Evolutionary conservation across 2,888 invertebrate genomes (phyloP).

Genomic region (Mythimna pallens): DNA sequence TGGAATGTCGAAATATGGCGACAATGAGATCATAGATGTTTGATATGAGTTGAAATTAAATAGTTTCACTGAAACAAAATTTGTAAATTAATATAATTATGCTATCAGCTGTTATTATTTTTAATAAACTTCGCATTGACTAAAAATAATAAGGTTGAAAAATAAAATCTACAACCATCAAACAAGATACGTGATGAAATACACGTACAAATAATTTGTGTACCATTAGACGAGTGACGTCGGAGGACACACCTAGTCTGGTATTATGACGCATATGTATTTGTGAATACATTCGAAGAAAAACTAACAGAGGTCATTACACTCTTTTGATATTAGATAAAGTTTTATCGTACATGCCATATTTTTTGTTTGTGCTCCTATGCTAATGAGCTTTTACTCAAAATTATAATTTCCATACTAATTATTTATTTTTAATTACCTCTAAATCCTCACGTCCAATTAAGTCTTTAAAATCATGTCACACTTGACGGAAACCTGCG

Average conservation of each 20-base stretch:
- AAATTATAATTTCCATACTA: constrained; percentile 54
- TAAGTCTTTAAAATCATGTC: constrained; percentile 69
- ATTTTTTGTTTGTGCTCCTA: constrained; percentile 62
- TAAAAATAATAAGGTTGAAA: background rate
- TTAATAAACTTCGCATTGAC: background rate
- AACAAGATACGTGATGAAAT: constrained; percentile 39
- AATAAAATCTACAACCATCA: background rate
- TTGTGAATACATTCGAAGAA: constrained; percentile 16
- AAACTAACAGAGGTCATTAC: constrained; percentile 49
- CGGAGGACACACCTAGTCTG: constrained; percentile 50
- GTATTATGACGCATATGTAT: constrained; percentile 7
- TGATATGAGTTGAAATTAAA: background rate
- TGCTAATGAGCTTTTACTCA: constrained; percentile 53
- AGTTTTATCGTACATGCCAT: constrained; percentile 41
- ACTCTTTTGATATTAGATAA: constrained; percentile 64
- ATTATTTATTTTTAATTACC: constrained; percentile 70
- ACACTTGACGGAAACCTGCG: constrained; percentile 66
- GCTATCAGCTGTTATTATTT: background rate
- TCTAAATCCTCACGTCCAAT: constrained; percentile 67
- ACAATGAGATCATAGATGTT: too few relatives aligned
- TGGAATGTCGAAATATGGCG: too few relatives aligned
- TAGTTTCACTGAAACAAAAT: too few relatives aligned
- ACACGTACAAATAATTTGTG: constrained; percentile 27
- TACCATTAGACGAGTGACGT: constrained; percentile 42
- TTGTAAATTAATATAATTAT: background rate